Conservation (phyloP, 1,140 invertebrate species). For the Drosophila baimaii region DNA sequence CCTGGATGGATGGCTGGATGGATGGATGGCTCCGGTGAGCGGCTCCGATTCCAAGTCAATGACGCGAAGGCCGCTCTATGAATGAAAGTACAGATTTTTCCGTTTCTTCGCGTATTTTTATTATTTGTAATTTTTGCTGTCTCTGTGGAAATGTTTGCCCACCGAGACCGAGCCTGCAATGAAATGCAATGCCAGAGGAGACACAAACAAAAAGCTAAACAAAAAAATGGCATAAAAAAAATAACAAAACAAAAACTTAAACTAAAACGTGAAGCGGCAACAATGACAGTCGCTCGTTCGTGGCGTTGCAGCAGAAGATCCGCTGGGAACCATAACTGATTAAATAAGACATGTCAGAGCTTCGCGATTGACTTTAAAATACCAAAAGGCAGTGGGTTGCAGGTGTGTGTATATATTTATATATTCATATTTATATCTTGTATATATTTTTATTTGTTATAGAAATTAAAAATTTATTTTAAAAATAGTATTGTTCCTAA, state of each 20-base stretch:
- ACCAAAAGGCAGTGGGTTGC: constrained; percentile 1
- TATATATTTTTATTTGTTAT: neutral
- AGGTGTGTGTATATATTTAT: neutral
- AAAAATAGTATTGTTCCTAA: neutral
- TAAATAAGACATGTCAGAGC: constrained; percentile 22
- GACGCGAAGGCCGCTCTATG: constrained; percentile 62
- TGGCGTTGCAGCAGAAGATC: constrained; percentile 16
- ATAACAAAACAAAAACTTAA: neutral
- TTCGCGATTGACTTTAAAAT: constrained; percentile 11
- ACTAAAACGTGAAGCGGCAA: constrained; percentile 25
- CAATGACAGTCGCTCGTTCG: constrained; percentile 47
- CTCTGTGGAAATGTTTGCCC: constrained; percentile 29
- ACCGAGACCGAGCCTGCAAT: constrained; percentile 48
- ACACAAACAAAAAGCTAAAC: constrained; percentile 9
- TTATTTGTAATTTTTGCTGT: constrained; percentile 22
- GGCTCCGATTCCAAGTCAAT: constrained; percentile 13
- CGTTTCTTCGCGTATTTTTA: constrained; percentile 25
- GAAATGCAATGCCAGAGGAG: constrained; percentile 51
- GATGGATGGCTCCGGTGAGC: constrained; percentile 25
- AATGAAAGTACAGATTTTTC: constrained; percentile 70
- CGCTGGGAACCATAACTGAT: constrained; percentile 19
- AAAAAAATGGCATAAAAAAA: constrained; percentile 8
- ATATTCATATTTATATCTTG: no score
- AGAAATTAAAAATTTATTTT: neutral
- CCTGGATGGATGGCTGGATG: constrained; percentile 23